Base-by-base conservation (phyloP, 2,797 vertebrate genomes). In the Macropodus opercularis region DNA sequence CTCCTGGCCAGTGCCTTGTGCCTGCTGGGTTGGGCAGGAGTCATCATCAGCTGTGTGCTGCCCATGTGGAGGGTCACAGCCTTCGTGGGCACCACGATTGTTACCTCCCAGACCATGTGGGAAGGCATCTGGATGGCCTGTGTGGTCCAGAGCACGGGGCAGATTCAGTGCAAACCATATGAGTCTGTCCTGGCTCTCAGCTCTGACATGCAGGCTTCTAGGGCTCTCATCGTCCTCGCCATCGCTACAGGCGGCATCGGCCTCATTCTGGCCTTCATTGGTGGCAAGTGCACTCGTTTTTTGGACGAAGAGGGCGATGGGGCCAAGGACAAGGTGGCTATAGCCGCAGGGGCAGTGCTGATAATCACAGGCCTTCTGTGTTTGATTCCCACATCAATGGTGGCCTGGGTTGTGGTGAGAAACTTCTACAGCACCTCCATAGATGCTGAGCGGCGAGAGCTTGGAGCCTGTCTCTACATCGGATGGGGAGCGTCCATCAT, bases 391-490 rank as follows among this genome's bases (percentile, higher is more conserved):
- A 77, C 90, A 0, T 90, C 87, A 0, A 94, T 93, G 93, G 79
- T 81, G 0, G 91, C 94, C 0, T 81, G 86, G 0, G 29, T 67
- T 2, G 83, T 94, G 65, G 88, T 94, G 51, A 83, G 49, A 21
- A 79, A 62, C 1, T 94, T 94, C 84, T 93, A 94, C 85, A 91
- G 94, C 56, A 89, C 94, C 0, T 42, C 94, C 50, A 67, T 65
- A 0, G 85, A 95, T 0, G 90, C 93, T 0, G 94, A 95, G 90
- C 94, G 94, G 70, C 87, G 95, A 52, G 96, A 98, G 81, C 83
- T 98, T 3, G 98, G 98, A 0, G 92, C 95, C 0, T 92, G 94
- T 0, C 90, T 98, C 40, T 98, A 98, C 68, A 89, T 98, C 0
- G 97, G 96, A 67, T 99, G 96, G 95, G 96, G 94, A 0, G 89